These are phyloP conservation scores for Zenarchopterus dispar DNA, from an alignment of 2,797 vertebrate genomes.

Conservation along the genomic window DNA sequence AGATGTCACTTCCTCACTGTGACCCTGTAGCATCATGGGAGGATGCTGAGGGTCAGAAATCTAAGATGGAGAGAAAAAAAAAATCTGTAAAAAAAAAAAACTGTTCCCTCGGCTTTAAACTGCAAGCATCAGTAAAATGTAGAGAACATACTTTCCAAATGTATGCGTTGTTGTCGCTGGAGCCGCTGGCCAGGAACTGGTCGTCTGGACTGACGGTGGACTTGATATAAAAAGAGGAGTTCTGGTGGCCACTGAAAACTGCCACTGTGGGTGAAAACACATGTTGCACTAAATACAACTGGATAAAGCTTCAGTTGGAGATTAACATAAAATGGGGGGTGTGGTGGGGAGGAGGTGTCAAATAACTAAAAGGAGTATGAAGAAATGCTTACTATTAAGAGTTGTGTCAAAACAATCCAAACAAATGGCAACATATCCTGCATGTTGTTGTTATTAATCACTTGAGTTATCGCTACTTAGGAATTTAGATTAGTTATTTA, in stretches of 20 bases:
- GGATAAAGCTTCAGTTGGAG: background rate
- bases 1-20: slow-evolving; percentile 95
- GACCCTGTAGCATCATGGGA: slow-evolving; percentile 90
- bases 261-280: slow-evolving; percentile 80
- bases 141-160: slow-evolving; percentile 91
- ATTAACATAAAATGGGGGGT: no score
- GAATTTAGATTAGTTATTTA: no score
- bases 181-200: slow-evolving; percentile 95
- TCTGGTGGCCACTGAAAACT: slow-evolving; percentile 91
- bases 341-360: background rate
- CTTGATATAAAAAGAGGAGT: slow-evolving; percentile 95
- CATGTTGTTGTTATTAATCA: no score
- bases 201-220: slow-evolving; percentile 92
- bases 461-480: no score
- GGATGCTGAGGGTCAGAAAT: slow-evolving; percentile 86
- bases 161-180: slow-evolving; percentile 89
- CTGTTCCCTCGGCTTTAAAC: background rate
- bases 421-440: no score
- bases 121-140: no score
- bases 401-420: no score
- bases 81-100: background rate
- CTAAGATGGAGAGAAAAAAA: slow-evolving; percentile 68
- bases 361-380: no score
- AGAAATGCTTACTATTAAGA: no score
- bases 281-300: background rate